Percentiles rank a stretch among this genome's conserved stretches.
Evolutionary conservation across 2,113 vertebrate species (phyloP).

Genomic region (Misgurnus mizolepis): DNA sequence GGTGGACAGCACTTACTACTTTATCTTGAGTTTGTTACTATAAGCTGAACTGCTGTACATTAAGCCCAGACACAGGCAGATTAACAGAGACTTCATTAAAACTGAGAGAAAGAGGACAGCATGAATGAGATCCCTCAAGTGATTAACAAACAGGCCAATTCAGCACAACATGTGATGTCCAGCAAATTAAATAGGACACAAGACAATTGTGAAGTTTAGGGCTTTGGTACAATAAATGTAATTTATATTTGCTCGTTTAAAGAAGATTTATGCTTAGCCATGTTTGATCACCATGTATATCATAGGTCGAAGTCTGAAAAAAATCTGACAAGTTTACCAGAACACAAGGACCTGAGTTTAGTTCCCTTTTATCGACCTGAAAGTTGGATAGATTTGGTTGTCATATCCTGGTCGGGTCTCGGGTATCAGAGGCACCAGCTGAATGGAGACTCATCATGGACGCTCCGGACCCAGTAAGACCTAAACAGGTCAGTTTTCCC

Average conservation of each 20-base stretch:
- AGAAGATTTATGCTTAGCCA: neutral
- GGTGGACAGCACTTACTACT: constrained; percentile 50
- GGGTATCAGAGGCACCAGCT: neutral
- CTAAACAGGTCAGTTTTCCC: constrained; percentile 51
- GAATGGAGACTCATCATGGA: constrained; percentile 4
- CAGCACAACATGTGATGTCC: neutral
- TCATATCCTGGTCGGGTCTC: constrained; percentile 41
- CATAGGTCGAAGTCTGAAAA: neutral
- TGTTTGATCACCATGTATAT: too few relatives aligned
- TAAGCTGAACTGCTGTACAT: constrained; percentile 48
- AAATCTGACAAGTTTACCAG: neutral
- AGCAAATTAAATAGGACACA: constrained; percentile 27
- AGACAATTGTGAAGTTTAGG: constrained; percentile 21
- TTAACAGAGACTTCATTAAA: constrained; percentile 47
- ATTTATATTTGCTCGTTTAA: neutral
- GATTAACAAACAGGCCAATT: constrained; percentile 34
- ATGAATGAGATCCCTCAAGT: constrained; percentile 33
- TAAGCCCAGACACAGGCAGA: constrained; percentile 45
- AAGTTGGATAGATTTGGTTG: constrained; percentile 37
- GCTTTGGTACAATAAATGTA: neutral
- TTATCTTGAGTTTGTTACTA: constrained; percentile 49
- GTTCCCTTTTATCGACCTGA: constrained; percentile 3
- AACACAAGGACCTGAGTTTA: too few relatives aligned
- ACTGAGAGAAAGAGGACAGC: constrained; percentile 12
- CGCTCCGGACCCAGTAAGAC: constrained; percentile 15